Evolutionary conservation across 2,797 vertebrate species (phyloP), one percentile per base, ranked within the genome.

Genomic region (Lagocephalus sceleratus): DNA sequence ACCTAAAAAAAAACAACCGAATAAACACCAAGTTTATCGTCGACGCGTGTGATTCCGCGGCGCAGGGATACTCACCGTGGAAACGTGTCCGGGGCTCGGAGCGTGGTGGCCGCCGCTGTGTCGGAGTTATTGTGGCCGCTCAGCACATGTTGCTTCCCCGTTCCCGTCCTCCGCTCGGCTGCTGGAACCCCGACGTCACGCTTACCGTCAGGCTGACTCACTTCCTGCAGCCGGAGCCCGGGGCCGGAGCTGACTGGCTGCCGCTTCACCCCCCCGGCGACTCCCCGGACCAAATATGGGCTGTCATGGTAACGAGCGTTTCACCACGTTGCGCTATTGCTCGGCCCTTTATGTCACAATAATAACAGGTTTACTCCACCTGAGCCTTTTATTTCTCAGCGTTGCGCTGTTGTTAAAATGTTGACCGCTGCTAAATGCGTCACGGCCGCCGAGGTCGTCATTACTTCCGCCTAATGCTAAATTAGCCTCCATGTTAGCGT

Each of bases 201-300:
- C n/a, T 90, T 90, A 78, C 85, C 75, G 84, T 86, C 79, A 88
- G 60, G 1, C 72, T 92, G 90, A 92, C 83, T 91, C 90, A 91
- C 87, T 92, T 91, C 89, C 90, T 76, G 11, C 45, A 48, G 66
- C 64, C 66, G 20, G 14, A 20, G 17, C 10, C 6, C 51, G 66
- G 68, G 75, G 54, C 71, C 54, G 56, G 48, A 6, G 38, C 26
- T 73, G 73, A 76, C 60, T 55, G 58, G 47, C 22, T 20, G n/a
- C 9, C 5, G 2, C 0, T 23, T 8, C n/a, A n/a, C n/a, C n/a
- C n/a, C n/a, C 0, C 2, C 9, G 15, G 51, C 58, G 22, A 67
- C 66, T 5, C 63, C 64, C 74, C 63, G 6, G 41, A 2, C 81
- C 87, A 86, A 73, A 87, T 88, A 85, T 86, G 87, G 88, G 23